Conservation (phyloP, 2,888 invertebrate genomes). For the Leucophora obtusa region DNA sequence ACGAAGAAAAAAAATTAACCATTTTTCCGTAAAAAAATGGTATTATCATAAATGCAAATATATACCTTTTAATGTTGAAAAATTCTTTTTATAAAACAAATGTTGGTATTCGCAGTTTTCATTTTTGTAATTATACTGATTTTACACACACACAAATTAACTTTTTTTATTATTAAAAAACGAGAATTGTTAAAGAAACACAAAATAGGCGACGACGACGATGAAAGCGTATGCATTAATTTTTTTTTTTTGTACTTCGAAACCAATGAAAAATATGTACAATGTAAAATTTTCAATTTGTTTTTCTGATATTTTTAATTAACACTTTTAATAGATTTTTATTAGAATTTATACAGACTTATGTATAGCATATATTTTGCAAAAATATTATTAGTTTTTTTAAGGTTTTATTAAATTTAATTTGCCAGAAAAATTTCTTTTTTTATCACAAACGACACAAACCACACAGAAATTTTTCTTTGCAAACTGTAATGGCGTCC, state of each 20-base stretch:
- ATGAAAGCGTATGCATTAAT: slow-evolving; percentile 58
- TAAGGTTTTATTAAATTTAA: slow-evolving; percentile 17
- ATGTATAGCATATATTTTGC: neutral
- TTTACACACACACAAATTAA: neutral
- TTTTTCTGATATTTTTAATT: too few species aligned
- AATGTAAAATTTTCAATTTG: too few species aligned
- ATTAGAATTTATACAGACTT: neutral
- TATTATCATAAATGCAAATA: too few species aligned
- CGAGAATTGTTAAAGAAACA: neutral
- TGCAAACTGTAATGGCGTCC: slow-evolving; percentile 77
- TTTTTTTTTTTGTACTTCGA: slow-evolving; percentile 12
- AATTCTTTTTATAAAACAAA: neutral
- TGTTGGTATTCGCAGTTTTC: slow-evolving; percentile 4
- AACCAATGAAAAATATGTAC: too few species aligned
- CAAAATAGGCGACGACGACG: slow-evolving; percentile 50
- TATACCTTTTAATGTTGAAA: too few species aligned
- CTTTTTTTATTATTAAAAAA: slow-evolving; percentile 1
- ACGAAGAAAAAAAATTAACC: slow-evolving; percentile 16
- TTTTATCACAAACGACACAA: slow-evolving; percentile 67
- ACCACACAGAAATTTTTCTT: slow-evolving; percentile 73
- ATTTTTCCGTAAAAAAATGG: neutral
- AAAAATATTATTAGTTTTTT: slow-evolving; percentile 34
- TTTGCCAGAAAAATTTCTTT: slow-evolving; percentile 61
- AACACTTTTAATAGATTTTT: too few species aligned
- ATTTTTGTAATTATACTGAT: slow-evolving; percentile 6